Percentiles rank a stretch among this genome's conserved stretches.
These are phyloP conservation scores for Panonychus citri DNA, from an alignment of 1,140 invertebrate genomes.

Conservation along the genomic window DNA sequence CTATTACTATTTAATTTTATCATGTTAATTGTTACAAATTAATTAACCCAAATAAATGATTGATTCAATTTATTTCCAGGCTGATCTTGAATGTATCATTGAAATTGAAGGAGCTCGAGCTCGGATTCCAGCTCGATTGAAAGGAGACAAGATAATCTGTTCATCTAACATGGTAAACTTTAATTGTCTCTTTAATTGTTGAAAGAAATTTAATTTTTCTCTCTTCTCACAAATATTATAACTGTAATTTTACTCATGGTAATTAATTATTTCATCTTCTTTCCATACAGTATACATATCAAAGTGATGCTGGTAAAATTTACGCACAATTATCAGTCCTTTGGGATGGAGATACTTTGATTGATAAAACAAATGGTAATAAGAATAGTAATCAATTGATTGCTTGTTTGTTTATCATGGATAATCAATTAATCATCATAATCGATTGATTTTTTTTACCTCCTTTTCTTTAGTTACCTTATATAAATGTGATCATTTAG, in stretches of 20 bases:
- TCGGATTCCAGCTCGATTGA: slow-evolving; percentile 57
- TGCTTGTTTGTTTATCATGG: no score
- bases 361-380: slow-evolving; percentile 47
- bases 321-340: slow-evolving; percentile 65
- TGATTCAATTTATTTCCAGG: not conserved
- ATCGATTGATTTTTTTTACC: not conserved
- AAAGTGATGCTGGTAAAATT: slow-evolving; percentile 56
- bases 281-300: slow-evolving; percentile 50
- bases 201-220: no score
- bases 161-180: slow-evolving; percentile 49
- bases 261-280: slow-evolving; percentile 3
- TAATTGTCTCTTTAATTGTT: slow-evolving; percentile 2
- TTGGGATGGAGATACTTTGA: slow-evolving; percentile 75
- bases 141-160: slow-evolving; percentile 59
- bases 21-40: no score
- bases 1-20: no score
- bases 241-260: no score
- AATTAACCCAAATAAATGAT: no score
- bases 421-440: not conserved
- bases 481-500: slow-evolving; percentile 81
- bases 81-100: slow-evolving; percentile 56
- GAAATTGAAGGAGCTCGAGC: slow-evolving; percentile 72
- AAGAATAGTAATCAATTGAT: not conserved
- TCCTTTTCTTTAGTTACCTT: slow-evolving; percentile 36
- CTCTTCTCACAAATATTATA: no score